Evolutionary conservation across 2,797 vertebrate genomes (phyloP).

Genomic region (Vespertilio murinus): DNA sequence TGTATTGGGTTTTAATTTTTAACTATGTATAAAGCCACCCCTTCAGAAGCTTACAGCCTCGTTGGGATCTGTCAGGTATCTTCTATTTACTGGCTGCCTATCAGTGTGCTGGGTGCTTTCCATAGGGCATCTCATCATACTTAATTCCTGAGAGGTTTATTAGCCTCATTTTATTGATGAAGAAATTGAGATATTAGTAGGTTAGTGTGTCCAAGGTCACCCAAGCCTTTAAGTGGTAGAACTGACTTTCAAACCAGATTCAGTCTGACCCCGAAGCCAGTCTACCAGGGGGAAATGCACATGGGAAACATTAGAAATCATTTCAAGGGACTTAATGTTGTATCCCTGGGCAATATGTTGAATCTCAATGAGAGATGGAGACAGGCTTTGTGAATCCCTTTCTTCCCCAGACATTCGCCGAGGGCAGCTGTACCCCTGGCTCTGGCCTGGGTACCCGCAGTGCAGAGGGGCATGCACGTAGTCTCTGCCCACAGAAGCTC

Average conservation of each 20-base stretch:
- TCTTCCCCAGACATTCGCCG: neutral
- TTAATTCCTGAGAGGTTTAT: conserved; percentile 10
- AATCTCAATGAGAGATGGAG: neutral
- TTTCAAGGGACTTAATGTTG: neutral
- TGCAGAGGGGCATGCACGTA: neutral
- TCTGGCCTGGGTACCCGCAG: neutral
- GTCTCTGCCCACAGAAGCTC: neutral
- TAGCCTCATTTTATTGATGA: conserved; percentile 32
- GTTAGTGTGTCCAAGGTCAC: neutral
- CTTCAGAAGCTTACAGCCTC: neutral
- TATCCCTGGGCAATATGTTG: neutral
- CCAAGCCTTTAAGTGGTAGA: neutral
- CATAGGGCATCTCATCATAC: neutral
- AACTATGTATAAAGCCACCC: neutral
- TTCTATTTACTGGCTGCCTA: neutral
- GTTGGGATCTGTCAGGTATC: neutral
- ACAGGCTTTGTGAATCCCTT: neutral
- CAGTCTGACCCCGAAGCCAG: neutral
- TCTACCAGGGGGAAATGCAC: neutral
- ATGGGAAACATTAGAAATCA: neutral
- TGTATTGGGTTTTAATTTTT: neutral
- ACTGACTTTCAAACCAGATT: conserved; percentile 32
- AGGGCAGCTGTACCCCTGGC: neutral
- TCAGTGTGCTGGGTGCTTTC: neutral
- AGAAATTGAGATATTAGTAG: neutral